Evolutionary conservation across 2,888 invertebrate genomes (phyloP), one percentile per base, ranked within the genome.

Genomic region (Callyntrura guangdongensis): DNA sequence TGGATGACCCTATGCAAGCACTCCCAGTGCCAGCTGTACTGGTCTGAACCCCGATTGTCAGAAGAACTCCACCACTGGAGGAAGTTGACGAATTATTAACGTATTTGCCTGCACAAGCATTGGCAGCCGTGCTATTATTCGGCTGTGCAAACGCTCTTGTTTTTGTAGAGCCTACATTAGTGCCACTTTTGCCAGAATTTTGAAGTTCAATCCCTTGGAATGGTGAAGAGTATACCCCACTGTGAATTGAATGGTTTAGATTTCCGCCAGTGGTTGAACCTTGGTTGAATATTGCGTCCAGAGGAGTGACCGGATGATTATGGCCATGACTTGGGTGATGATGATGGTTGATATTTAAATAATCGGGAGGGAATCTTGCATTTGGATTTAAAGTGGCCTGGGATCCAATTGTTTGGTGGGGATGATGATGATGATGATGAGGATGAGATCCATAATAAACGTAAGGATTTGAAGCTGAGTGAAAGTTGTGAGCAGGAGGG

Each of bases 201-300:
- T 77, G 85, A 56, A 87, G 49, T 47, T 87, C 91, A 47, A 91
- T 67, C 84, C 91, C 91, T 79, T 91, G 91, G 47, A 91, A 87
- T 36, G 88, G 69, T 22, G 91, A 77, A n/a, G 90, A 20, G 22
- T 84, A 88, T 49, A 81, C 53, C 82, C 67, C 85, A 69, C 79
- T 36, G 64, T 86, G 86, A 67, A 59, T 77, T 89, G 79, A 84
- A 85, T 84, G 84, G 85, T 86, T 85, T 86, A 85, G 86, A 81
- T 90, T 90, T 90, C 90, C 90, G 87, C 77, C 69, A 17, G 61
- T 47, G 86, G 83, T 84, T 20, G 86, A 25, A 20, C 22, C 47
- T 36, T 59, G 74, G 72, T 67, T 79, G 9, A 84, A 77, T 25
- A 69, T 84, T 27, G 87, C 20, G 69, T 91, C 91, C 69, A 91